phyloP scores from a whole-genome alignment of 2,113 vertebrate species.

The Cololabis saira region DNA sequence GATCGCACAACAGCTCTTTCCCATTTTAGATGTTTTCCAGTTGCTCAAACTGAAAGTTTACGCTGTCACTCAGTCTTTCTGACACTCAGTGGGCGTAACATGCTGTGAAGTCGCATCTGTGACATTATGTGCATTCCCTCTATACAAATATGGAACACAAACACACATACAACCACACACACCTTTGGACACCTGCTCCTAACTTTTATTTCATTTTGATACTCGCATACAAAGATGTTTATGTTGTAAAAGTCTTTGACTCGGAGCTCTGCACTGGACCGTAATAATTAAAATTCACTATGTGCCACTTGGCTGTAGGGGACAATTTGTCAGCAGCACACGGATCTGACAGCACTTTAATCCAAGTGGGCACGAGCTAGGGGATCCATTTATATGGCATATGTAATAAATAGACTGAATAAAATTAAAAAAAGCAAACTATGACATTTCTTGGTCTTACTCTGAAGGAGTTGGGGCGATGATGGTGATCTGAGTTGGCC shows the following conservation, averaged over 20 bases:
- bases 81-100: no score
- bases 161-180: not conserved
- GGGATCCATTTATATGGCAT: constrained; percentile 87
- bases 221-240: not conserved
- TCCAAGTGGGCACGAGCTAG: constrained; percentile 79
- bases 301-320: constrained; percentile 74
- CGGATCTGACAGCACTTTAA: constrained; percentile 88
- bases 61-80: no score
- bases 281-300: constrained; percentile 85
- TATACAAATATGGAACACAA: no score
- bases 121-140: no score
- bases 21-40: no score
- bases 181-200: not conserved
- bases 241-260: constrained; percentile 2
- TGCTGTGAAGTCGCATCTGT: no score
- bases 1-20: no score
- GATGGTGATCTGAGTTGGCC: constrained; percentile 7
- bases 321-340: constrained; percentile 86
- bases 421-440: constrained; percentile 84
- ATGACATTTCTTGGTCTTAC: constrained; percentile 41
- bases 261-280: constrained; percentile 23
- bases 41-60: no score
- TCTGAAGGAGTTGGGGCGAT: constrained; percentile 13
- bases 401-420: constrained; percentile 71
- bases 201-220: not conserved